Evolutionary conservation across 2,888 invertebrate species (phyloP).

Genomic region (Pyralis farinalis): DNA sequence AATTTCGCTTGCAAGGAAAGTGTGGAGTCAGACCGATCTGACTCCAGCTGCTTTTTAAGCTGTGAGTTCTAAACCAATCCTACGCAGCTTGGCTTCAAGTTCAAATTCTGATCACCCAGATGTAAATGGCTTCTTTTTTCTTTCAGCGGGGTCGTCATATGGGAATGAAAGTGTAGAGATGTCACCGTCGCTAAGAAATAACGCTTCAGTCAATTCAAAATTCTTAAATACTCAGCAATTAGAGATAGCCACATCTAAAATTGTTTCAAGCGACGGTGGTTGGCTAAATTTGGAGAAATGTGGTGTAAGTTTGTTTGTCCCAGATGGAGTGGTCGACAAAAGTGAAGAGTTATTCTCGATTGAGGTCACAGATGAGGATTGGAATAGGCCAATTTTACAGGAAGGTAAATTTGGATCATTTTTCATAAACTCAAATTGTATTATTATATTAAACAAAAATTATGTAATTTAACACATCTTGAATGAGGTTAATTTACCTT

Average conservation of each 20-base stretch:
- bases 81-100: constrained; percentile 4
- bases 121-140: background rate
- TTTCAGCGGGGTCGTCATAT: constrained; percentile 71
- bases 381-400: constrained; percentile 91
- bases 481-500: too few species aligned
- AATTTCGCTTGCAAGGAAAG: constrained; percentile 57
- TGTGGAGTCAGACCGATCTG: constrained; percentile 64
- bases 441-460: too few species aligned
- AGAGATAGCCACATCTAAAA: constrained; percentile 67
- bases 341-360: constrained; percentile 92
- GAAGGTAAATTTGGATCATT: constrained; percentile 75
- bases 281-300: constrained; percentile 86
- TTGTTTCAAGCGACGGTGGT: constrained; percentile 80
- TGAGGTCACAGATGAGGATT: constrained; percentile 94
- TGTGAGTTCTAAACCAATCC: constrained; percentile 52
- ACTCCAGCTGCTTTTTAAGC: constrained; percentile 77
- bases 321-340: constrained; percentile 93
- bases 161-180: constrained; percentile 75
- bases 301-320: constrained; percentile 91
- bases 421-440: too few species aligned
- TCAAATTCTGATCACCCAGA: background rate
- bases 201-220: constrained; percentile 64
- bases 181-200: constrained; percentile 67
- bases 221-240: constrained; percentile 40
- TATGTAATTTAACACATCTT: too few species aligned